Evolutionary conservation across 2,113 vertebrate species (phyloP).

Genomic region (Sapajus apella): DNA sequence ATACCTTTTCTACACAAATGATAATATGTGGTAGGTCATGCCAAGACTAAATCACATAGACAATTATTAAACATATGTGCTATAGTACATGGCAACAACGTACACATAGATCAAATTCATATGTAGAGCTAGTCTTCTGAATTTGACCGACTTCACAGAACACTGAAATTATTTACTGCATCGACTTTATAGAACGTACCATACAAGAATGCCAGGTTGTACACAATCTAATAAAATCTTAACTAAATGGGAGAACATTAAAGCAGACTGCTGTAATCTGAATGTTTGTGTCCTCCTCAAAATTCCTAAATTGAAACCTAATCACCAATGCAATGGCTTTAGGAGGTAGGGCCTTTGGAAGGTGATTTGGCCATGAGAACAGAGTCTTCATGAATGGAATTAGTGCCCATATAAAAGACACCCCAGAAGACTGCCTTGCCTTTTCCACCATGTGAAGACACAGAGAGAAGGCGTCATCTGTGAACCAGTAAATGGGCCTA

Average conservation of each 20-base stretch:
- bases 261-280: neutral
- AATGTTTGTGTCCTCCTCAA: neutral
- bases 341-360: neutral
- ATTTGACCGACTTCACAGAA: neutral
- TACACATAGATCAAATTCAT: neutral
- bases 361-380: neutral
- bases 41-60: neutral
- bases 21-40: neutral
- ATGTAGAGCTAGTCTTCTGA: neutral
- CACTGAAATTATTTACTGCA: neutral
- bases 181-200: neutral
- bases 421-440: neutral
- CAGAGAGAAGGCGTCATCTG: neutral
- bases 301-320: neutral
- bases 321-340: neutral
- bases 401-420: neutral
- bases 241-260: neutral
- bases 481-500: neutral
- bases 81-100: neutral
- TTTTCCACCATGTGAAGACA: neutral
- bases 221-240: neutral
- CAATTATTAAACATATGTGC: neutral
- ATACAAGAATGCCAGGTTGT: neutral
- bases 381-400: neutral
- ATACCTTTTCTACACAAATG: neutral